Conservation (phyloP, 1,140 invertebrate genomes). For the Trichonephila clavata region DNA sequence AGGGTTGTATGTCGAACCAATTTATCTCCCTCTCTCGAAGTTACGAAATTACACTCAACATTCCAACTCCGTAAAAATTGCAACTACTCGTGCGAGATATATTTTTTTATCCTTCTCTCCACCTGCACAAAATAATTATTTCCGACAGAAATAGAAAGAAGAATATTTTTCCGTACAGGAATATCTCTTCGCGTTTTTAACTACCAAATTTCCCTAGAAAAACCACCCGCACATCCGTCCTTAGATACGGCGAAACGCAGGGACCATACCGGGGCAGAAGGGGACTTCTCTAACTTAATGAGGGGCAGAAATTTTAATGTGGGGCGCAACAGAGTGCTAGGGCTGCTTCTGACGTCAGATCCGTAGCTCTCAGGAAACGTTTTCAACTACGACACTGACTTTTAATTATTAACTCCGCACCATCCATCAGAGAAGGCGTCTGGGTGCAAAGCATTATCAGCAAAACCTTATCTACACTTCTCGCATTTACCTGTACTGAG, state of each 20-base stretch:
- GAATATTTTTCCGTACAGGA: slow-evolving; percentile 19
- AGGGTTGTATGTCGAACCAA: neutral
- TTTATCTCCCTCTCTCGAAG: neutral
- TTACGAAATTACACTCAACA: slow-evolving; percentile 1
- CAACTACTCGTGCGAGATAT: neutral
- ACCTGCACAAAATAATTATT: neutral
- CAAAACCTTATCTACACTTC: slow-evolving; percentile 61
- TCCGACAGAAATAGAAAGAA: slow-evolving; percentile 16
- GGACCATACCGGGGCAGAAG: neutral
- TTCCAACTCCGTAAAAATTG: neutral
- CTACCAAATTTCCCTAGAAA: slow-evolving; percentile 8
- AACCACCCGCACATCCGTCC: neutral
- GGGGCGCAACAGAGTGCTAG: slow-evolving; percentile 32
- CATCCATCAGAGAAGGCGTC: slow-evolving; percentile 62
- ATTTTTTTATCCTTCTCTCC: neutral
- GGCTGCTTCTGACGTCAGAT: slow-evolving; percentile 61
- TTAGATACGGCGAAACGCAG: neutral
- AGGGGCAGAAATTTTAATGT: slow-evolving; percentile 53
- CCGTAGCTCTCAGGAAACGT: slow-evolving; percentile 65
- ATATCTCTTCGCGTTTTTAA: slow-evolving; percentile 20
- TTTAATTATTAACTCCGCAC: slow-evolving; percentile 61
- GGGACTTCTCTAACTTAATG: slow-evolving; percentile 45
- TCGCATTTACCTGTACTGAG: slow-evolving; percentile 19
- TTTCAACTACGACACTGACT: slow-evolving; percentile 60
- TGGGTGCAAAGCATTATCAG: slow-evolving; percentile 49